Base-by-base conservation (phyloP, 1,140 invertebrate species). In the Myzus persicae region DNA sequence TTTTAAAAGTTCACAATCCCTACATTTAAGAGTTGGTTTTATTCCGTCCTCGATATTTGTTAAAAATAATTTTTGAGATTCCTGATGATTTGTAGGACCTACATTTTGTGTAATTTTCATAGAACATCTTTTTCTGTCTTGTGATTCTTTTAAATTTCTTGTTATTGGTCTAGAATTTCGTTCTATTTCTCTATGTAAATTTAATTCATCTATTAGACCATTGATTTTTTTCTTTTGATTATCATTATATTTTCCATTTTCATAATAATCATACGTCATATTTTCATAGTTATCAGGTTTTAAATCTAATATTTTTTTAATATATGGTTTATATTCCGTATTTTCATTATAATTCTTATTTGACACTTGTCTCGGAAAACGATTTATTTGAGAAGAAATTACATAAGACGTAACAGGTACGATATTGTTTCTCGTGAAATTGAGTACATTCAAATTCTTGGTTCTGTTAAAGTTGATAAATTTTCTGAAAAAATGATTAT, bases 91-190 rank as follows among this genome's bases (percentile, higher is more conserved):
- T 51, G 1, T 48, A 31, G 91, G 31, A 85, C 38, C 81, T 84
- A 54, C 4, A 42, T 85, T 85, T n/a, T 92, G 42, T 5, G 20
- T 9, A 26, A 42, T 24, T 85, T 22, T 85, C 46, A 2, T 51
- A 20, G 38, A 31, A 67, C 91, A 93, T 84, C 46, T 48, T 51
- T 93, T 93, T 84, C 46, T 81, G 51, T 85, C 38, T 42, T 54
- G 91, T 40, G 81, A 93, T 84, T 85, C 81, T 1, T 46, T 40
- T 36, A 81, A 46, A 51, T 46, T 48, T 31, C 6, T 92, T 4
- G 91, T 92, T 36, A 92, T 36, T 42, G n/a, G 90, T n/a, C 51
- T 84, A 24, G 46, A 84, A 51, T 84, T 92, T 26, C 38, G 51
- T 20, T 84, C 46, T 38, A 85, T 85, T 85, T 93, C 81, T 18